Evolutionary conservation across 2,113 vertebrate genomes (phyloP).

Genomic region (Stigmatopora argus): DNA sequence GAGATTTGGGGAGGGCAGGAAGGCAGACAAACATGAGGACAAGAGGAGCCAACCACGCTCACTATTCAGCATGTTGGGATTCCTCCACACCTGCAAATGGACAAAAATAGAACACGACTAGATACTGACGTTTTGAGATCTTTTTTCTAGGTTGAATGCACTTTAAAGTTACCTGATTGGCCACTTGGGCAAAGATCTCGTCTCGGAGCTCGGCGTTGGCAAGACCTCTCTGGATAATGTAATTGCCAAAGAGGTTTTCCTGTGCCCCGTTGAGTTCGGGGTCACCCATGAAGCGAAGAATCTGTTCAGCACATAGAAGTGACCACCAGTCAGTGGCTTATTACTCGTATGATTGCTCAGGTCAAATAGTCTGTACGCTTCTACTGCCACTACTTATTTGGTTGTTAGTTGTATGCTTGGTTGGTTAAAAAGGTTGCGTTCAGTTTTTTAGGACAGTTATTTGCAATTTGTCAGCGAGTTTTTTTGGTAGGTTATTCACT

Average conservation of each 20-base stretch:
- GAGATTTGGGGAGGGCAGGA: conserved; percentile 78
- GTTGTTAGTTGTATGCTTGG: not conserved
- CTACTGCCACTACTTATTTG: not conserved
- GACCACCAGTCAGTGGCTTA: not conserved
- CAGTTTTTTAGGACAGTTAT: not conserved
- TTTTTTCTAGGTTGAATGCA: too few relatives aligned
- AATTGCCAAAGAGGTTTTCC: conserved; percentile 90
- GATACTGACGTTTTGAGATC: not conserved
- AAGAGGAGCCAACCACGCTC: conserved; percentile 92
- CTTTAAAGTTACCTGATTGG: conserved; percentile 79
- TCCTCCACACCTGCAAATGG: conserved; percentile 79
- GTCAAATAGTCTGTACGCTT: not conserved
- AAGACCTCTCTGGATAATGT: conserved; percentile 89
- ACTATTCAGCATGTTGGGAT: conserved; percentile 81
- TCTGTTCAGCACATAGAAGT: conserved; percentile 54
- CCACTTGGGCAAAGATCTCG: conserved; percentile 86
- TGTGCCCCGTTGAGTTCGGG: conserved; percentile 79
- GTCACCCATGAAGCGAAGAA: conserved; percentile 95
- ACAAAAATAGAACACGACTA: too few relatives aligned
- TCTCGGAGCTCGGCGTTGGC: conserved; percentile 77
- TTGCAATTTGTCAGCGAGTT: not conserved
- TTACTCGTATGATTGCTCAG: not conserved
- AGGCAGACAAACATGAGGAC: conserved; percentile 81
- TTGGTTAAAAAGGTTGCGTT: not conserved
- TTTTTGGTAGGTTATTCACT: not conserved